phyloP scores from a whole-genome alignment of 2,888 invertebrate species.

The Baccha elongata region DNA sequence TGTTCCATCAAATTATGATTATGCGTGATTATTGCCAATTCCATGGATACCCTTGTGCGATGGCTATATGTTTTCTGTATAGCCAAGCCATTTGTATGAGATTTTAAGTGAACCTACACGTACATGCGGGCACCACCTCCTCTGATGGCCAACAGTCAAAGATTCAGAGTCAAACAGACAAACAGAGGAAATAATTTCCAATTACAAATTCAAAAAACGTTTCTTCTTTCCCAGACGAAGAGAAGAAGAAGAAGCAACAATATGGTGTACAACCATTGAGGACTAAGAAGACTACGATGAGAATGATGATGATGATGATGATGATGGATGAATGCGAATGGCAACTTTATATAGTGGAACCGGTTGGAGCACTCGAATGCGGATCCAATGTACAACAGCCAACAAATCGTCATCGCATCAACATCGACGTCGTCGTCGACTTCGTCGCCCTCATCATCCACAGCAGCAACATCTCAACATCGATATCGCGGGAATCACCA shows the following conservation, averaged over 20 bases:
- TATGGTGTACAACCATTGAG: slow-evolving; percentile 2
- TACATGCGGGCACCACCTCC: slow-evolving; percentile 45
- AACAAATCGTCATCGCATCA: slow-evolving; percentile 67
- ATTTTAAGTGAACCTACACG: slow-evolving; percentile 57
- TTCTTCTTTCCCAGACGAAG: slow-evolving; percentile 20
- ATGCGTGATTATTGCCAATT: slow-evolving; percentile 74
- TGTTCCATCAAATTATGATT: slow-evolving; percentile 62
- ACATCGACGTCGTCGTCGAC: slow-evolving; percentile 17
- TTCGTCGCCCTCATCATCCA: slow-evolving; percentile 42
- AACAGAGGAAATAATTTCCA: slow-evolving; percentile 74
- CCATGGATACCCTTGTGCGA: slow-evolving; percentile 43
- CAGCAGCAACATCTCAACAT: slow-evolving; percentile 67
- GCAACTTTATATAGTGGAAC: slow-evolving; percentile 46
- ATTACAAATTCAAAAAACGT: slow-evolving; percentile 81
- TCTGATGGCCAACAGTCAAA: slow-evolving; percentile 46
- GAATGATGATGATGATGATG: slow-evolving; percentile 52
- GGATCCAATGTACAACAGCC: slow-evolving; percentile 70
- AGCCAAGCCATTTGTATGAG: slow-evolving; percentile 59
- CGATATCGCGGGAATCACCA: slow-evolving; percentile 64
- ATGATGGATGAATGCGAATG: slow-evolving; percentile 72
- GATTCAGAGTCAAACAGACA: slow-evolving; percentile 59
- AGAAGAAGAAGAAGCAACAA: slow-evolving; percentile 7
- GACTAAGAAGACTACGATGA: slow-evolving; percentile 11
- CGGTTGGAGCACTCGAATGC: slow-evolving; percentile 54
- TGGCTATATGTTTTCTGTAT: slow-evolving; percentile 51